Base-by-base conservation (phyloP, 2,888 invertebrate genomes). In the Masnerella sp. region DNA sequence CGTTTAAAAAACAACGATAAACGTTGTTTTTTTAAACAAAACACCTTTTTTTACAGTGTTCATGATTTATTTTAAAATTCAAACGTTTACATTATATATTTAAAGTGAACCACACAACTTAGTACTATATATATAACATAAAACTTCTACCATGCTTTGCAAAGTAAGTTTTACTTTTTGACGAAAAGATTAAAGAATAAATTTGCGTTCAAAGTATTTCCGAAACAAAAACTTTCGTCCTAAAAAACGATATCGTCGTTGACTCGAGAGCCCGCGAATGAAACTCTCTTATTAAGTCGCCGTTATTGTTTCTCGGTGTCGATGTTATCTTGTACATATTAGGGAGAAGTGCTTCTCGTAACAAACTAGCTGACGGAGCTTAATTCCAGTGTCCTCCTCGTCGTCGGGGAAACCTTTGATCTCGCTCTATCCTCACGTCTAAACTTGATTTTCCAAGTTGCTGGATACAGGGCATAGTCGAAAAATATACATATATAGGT, bases 351-450 rank as follows among this genome's bases (percentile, higher is more conserved):
- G 65, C 69, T 70, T 65, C n/a, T 45, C 34, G 28, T 22, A 40
- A 68, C 74, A 79, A 80, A 82, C 77, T 77, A 82, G 84, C 85
- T 85, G 85, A 85, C 84, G 78, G 77, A 82, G 84, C 85, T 83
- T 81, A 83, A 83, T 79, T 77, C 77, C 64, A 73, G 72, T 69
- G 68, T 78, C 68, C 77, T 78, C 78, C 74, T 47, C 45, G 65
- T 75, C 68, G 74, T 62, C 74, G 77, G 78, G 65, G 74, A 74
- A 80, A 78, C 78, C 83, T 85, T 85, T 85, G 84, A 85, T 84
- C 81, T 84, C 79, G 77, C 78, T 74, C 77, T 62, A 69, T 64
- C 70, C 45, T 68, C 51, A 75, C 36, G 51, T 54, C 34, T 12
- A 49, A 17, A 49, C 17, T 62, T 28, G 42, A 45, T 34, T 45